phyloP scores from a whole-genome alignment of 2,888 invertebrate species.

The Hofmannophila pseudospretella region DNA sequence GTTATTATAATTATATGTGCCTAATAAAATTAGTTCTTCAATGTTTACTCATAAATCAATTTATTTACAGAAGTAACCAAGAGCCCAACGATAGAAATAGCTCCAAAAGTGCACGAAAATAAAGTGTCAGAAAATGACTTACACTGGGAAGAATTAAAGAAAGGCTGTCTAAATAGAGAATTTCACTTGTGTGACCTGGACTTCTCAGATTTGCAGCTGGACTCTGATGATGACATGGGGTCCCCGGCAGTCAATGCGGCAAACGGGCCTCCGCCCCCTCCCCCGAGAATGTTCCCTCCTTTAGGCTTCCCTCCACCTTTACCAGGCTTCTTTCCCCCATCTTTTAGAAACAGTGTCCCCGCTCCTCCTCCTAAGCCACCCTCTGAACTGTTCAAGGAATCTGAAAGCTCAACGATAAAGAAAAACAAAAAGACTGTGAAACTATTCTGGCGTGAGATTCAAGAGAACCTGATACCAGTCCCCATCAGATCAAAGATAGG shows the following conservation, averaged over 20 bases:
- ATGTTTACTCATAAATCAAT: too few species aligned
- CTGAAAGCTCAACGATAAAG: constrained; percentile 77
- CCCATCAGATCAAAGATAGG: constrained; percentile 77
- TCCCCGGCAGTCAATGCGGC: constrained; percentile 81
- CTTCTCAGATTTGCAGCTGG: constrained; percentile 93
- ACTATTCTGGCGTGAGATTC: constrained; percentile 97
- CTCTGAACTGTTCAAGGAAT: constrained; percentile 55
- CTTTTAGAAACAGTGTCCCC: constrained; percentile 58
- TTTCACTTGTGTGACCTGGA: constrained; percentile 95
- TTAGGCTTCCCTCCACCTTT: constrained; percentile 68
- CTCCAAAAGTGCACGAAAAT: constrained; percentile 80
- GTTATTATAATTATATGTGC: background rate
- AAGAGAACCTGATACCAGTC: constrained; percentile 82
- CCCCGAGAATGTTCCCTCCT: constrained; percentile 80
- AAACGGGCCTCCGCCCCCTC: constrained; percentile 89
- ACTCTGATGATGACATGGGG: constrained; percentile 90
- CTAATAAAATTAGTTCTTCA: background rate
- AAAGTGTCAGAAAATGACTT: constrained; percentile 96
- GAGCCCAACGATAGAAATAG: constrained; percentile 83
- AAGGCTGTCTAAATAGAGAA: constrained; percentile 84
- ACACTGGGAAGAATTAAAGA: constrained; percentile 94
- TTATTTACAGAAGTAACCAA: constrained; percentile 36
- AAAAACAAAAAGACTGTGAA: constrained; percentile 98
- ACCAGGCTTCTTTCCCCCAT: constrained; percentile 64
- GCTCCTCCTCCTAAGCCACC: constrained; percentile 54